Evolutionary conservation across 2,113 vertebrate genomes (phyloP).

Genomic region (Stigmatopora nigra): DNA sequence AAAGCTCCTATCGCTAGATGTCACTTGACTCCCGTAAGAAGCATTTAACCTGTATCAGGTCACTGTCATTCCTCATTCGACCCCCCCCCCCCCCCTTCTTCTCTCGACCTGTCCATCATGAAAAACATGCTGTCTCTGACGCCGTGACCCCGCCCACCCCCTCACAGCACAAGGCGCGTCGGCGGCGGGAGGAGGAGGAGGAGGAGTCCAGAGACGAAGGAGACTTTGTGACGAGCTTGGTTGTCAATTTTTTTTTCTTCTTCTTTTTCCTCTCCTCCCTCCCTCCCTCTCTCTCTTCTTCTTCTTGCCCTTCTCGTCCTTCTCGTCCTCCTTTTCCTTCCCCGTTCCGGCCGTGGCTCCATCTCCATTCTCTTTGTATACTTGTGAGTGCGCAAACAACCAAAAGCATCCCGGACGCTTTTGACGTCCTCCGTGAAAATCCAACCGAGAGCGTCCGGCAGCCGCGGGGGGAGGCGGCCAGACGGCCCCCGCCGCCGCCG

Average conservation of each 20-base stretch:
- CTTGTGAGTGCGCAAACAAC: conserved; percentile 5
- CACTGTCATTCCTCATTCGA: conserved; percentile 27
- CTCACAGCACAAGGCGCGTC: conserved; percentile 59
- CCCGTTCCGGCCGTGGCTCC: neutral
- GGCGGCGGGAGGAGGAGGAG: no score
- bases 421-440: neutral
- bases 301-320: neutral
- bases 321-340: neutral
- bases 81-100: conserved; percentile 38
- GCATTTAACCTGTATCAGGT: conserved; percentile 79
- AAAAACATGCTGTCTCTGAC: conserved; percentile 63
- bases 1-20: conserved; percentile 32
- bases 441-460: neutral
- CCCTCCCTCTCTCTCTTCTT: no score
- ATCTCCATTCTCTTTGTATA: conserved; percentile 3
- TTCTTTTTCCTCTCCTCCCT: neutral
- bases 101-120: conserved; percentile 60
- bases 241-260: neutral
- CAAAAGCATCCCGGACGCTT: neutral
- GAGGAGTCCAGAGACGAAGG: neutral
- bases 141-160: conserved; percentile 53
- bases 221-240: conserved; percentile 7
- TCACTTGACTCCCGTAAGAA: conserved; percentile 49
- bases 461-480: neutral
- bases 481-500: conserved; percentile 13